Conservation (phyloP, 2,888 invertebrate species). For the Cecidostiba fungosa region DNA sequence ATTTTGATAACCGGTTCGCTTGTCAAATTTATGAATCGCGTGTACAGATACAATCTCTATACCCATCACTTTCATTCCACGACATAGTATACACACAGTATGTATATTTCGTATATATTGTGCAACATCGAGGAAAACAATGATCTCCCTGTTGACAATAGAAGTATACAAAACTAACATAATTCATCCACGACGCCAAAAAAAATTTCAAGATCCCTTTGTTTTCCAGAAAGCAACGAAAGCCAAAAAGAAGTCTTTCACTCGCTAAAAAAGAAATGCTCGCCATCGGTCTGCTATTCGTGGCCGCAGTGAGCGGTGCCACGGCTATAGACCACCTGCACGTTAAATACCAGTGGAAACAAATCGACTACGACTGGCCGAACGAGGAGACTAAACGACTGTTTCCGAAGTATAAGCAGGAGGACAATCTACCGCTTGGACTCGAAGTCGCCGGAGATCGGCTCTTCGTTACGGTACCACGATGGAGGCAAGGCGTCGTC, state of each 20-base stretch:
- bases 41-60: neutral
- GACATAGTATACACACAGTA: neutral
- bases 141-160: neutral
- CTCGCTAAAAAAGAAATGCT: neutral
- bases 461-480: conserved; percentile 87
- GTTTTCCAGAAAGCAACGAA: neutral
- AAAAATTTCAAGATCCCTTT: neutral
- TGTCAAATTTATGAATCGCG: neutral
- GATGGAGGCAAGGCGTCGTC: conserved; percentile 89
- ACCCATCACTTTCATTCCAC: neutral
- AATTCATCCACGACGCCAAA: neutral
- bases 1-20: conserved; percentile 1
- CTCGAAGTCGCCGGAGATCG: conserved; percentile 86
- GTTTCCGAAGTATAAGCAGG: conserved; percentile 78
- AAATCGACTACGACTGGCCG: conserved; percentile 86
- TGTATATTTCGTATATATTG: neutral
- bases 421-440: conserved; percentile 88
- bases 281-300: neutral
- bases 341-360: conserved; percentile 88
- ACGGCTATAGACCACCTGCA: conserved; percentile 78
- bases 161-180: neutral
- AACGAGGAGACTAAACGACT: conserved; percentile 80
- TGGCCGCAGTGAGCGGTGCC: neutral
- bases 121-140: no score
- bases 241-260: neutral